Base-by-base conservation (phyloP, 1,140 invertebrate species). In the Brachionus rubens region DNA sequence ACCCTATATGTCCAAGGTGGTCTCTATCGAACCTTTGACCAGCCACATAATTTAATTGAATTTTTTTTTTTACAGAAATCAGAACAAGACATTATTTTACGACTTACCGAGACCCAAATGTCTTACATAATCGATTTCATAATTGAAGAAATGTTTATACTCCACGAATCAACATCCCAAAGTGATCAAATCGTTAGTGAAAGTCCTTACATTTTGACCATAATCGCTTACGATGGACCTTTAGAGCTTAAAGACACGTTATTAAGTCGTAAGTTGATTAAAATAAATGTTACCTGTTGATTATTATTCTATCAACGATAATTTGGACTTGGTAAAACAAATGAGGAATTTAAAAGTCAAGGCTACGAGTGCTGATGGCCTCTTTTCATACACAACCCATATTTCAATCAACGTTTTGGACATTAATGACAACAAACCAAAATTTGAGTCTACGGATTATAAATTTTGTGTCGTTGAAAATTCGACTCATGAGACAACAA, bases 381-480 rank as follows among this genome's bases (percentile, higher is more conserved):
- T 72, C 5, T 54, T 72, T 21, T 28, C 43, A n/a, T 72, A 72
- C 46, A 40, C 46, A 9, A 72, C 68, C 6, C 50, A 56, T 56
- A 24, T 54, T 12, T 43, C 72, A 24, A 59, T 75, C 12, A 56
- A 54, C 33, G 19, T 75, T 1, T 14, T 75, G 6, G 72, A 75
- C 26, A 33, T 56, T 16, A 75, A 75, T 59, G 72, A 75, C 21
- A 54, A 75, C 21, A 46, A 54, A 16, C 72, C 72, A 12, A 47
- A 36, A 46, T 75, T 75, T 47, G 54, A 56, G 10, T 30, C 16
- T 30, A 16, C 48, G 7, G 36, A 47, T 54, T 75, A 75, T 24
- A 43, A 75, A 59, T 75, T 75, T 36, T 54, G 43, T 54, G 48
- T 59, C 10, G 72, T 43, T 36, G 72, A 75, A 59, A 59, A 43